Conservation (phyloP, 2,888 invertebrate genomes). For the Heliconius ethilla region DNA sequence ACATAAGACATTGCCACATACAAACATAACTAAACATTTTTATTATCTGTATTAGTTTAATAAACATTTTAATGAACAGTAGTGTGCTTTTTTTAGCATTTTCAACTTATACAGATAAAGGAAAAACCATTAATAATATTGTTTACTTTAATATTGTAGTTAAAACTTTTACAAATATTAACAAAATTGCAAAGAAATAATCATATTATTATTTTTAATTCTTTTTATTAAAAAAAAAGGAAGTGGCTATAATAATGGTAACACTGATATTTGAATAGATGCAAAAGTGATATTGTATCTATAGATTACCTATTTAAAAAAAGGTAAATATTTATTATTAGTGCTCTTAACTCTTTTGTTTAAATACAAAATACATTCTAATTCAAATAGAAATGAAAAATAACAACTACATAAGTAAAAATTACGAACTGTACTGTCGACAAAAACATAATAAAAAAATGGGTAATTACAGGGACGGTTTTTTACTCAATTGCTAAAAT, state of each 20-base stretch:
- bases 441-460: background rate
- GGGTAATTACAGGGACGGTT: background rate
- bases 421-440: background rate
- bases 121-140: background rate
- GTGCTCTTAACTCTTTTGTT: background rate
- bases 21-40: background rate
- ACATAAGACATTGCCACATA: background rate
- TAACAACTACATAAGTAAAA: background rate
- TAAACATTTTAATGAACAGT: too few relatives aligned
- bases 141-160: background rate
- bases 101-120: background rate
- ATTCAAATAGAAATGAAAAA: background rate
- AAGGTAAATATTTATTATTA: background rate
- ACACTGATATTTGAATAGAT: constrained; percentile 15
- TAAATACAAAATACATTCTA: background rate
- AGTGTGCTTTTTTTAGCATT: too few relatives aligned
- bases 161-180: background rate
- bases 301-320: background rate
- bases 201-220: background rate
- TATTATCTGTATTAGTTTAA: too few relatives aligned
- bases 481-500: background rate
- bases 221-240: background rate
- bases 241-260: constrained; percentile 18
- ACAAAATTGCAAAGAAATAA: background rate
- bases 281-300: background rate